Base-by-base conservation (phyloP, 2,888 invertebrate genomes). In the Eurytoma californica region DNA sequence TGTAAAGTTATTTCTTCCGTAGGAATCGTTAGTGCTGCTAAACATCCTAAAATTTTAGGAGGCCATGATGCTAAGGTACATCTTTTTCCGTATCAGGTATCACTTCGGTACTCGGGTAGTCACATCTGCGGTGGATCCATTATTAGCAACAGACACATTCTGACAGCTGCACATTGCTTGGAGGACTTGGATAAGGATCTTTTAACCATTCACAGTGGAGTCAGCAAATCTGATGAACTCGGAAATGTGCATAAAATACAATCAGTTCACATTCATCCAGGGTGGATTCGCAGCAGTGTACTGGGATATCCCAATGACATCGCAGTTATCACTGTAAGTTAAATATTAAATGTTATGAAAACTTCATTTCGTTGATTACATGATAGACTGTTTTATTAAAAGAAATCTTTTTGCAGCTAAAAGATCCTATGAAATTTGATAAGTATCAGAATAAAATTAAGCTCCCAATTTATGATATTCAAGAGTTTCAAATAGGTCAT, bases 361-460 rank as follows among this genome's bases (percentile, higher is more conserved):
- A 5, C 3, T 12, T 55, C 1, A 55, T 16, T n/a, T n/a, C 16
- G n/a, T n/a, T n/a, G n/a, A 18, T 57, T 57, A 12, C 12, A 3
- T 7, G 20, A 57, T 20, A 18, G 20, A 12, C 12, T 18, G 3
- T 53, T 24, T 14, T 55, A 30, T 3, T 5, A 18, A 24, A 16
- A 9, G 4, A 55, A 39, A 9, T 39, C 9, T 14, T 2, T 51
- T 16, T 63, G 14, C 51, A 77, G 77, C 66, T 72, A 14, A 14
- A 18, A 30, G n/a, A 63, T 14, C 14, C 39, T 20, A 77, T 77
- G 3, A 3, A 3, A 3, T 72, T 66, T 60, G 18, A 72, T 28
- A 60, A 72, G 20, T 20, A 18, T 3, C 58, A 58, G 18, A 18
- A 58, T 20, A 58, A 58, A 58, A 20, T 77, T 24, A 12, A 28